phyloP scores from a whole-genome alignment of 1,140 invertebrate species.

The Hestina assimilis region DNA sequence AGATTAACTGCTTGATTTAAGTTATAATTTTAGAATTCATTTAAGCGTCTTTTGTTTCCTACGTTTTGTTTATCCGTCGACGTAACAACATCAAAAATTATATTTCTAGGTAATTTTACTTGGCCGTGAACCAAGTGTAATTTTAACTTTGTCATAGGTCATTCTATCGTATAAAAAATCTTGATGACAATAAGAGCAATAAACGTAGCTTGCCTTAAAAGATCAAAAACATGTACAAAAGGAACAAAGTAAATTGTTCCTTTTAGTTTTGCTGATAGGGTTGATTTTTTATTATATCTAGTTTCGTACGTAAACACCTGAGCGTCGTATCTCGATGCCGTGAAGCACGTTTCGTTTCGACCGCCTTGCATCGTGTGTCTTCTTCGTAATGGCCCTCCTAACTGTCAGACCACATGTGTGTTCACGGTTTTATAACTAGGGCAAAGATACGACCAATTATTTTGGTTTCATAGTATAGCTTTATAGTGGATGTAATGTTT shows the following conservation, averaged over 20 bases:
- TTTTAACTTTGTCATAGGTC: constrained; percentile 48
- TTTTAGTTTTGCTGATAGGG: constrained; percentile 26
- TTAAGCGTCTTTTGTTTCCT: neutral
- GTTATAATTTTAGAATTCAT: neutral
- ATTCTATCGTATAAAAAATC: constrained; percentile 55
- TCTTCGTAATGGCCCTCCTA: constrained; percentile 54
- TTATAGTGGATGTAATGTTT: too few relatives aligned
- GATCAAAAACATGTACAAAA: constrained; percentile 23
- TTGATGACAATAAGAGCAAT: constrained; percentile 63
- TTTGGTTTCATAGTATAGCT: constrained; percentile 14
- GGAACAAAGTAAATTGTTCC: constrained; percentile 20
- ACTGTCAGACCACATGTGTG: constrained; percentile 52
- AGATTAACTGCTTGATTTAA: neutral
- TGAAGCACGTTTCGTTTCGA: constrained; percentile 54
- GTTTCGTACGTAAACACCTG: constrained; percentile 52
- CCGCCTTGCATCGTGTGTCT: constrained; percentile 33
- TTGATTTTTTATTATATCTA: constrained; percentile 11
- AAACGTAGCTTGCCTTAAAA: constrained; percentile 46
- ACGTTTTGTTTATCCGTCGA: neutral
- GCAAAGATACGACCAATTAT: constrained; percentile 21
- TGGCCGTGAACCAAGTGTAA: constrained; percentile 47
- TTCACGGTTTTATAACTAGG: constrained; percentile 45
- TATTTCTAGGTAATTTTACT: constrained; percentile 43
- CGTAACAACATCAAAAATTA: neutral
- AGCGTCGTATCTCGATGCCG: constrained; percentile 54